Conservation (phyloP, 2,113 vertebrate genomes). For the Eurystomus gularis region DNA sequence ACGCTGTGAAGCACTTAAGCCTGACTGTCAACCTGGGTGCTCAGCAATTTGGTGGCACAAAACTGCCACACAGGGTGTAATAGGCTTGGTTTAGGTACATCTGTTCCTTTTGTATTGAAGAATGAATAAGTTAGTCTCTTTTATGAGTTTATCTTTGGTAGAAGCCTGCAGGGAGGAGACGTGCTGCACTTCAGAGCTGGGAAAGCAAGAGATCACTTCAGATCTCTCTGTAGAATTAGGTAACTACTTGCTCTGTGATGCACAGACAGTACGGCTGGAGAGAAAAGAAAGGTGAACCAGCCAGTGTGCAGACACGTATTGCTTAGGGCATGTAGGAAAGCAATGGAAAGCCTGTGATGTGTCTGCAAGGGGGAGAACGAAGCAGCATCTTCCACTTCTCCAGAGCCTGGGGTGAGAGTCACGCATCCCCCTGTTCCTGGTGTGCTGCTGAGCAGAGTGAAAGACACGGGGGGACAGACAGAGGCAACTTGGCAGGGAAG, state of each 20-base stretch:
- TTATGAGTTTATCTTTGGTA: not conserved
- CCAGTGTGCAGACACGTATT: not conserved
- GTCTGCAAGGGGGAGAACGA: not conserved
- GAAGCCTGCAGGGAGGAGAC: not conserved
- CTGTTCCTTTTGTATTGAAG: not conserved
- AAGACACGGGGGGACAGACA: not conserved
- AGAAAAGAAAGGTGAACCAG: constrained; percentile 32
- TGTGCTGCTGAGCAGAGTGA: not conserved
- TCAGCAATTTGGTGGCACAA: not conserved
- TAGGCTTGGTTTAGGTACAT: not conserved
- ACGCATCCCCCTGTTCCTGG: not conserved
- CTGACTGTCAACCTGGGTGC: not conserved
- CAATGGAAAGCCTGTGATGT: not conserved
- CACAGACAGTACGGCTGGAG: not conserved
- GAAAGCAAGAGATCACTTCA: not conserved
- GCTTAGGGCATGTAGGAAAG: not conserved
- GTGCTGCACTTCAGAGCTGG: not conserved
- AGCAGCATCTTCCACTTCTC: not conserved
- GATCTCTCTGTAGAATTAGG: not conserved
- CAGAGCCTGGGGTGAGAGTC: not conserved
- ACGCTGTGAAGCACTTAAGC: not conserved
- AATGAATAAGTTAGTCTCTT: not conserved
- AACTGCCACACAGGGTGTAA: not conserved
- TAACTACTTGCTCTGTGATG: not conserved
- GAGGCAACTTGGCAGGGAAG: not conserved